A percentile compares a stretch with the other conserved stretches of the same genome.
Evolutionary conservation across 2,797 vertebrate genomes (phyloP).

Genomic region (Tokudaia tokunoshimensis): DNA sequence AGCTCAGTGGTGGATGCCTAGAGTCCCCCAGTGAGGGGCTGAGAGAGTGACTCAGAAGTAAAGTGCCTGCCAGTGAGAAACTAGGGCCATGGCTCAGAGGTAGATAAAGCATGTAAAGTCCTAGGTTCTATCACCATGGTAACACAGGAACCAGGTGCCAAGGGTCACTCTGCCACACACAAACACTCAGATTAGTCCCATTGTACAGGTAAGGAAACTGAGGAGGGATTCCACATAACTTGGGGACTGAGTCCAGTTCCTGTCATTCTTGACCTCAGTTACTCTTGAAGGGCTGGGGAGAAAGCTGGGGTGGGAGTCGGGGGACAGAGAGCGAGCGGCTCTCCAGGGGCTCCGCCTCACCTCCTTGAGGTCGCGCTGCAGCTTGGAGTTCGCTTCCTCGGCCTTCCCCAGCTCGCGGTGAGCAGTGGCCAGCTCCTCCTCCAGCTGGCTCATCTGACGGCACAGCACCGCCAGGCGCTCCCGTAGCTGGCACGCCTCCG

Average conservation of each 20-base stretch:
- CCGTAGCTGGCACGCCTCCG: slow-evolving; percentile 94
- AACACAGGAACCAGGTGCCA: neutral
- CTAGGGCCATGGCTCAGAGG: neutral
- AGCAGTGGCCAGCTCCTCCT: slow-evolving; percentile 94
- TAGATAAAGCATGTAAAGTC: neutral
- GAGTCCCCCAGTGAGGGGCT: neutral
- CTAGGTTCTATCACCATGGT: neutral
- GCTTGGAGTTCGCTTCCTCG: slow-evolving; percentile 94
- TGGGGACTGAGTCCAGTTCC: no score
- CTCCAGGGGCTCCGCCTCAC: slow-evolving; percentile 83
- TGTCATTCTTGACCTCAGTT: neutral
- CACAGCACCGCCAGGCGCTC: slow-evolving; percentile 94
- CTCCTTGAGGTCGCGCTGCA: slow-evolving; percentile 96
- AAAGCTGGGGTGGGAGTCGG: neutral
- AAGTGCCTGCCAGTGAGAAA: neutral
- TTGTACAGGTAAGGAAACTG: neutral
- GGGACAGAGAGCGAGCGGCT: neutral
- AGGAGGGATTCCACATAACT: neutral
- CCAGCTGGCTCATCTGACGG: slow-evolving; percentile 95
- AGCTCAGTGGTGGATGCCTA: neutral
- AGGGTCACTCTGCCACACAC: neutral
- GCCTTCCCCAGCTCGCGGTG: slow-evolving; percentile 94
- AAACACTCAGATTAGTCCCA: neutral
- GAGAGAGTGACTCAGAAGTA: neutral
- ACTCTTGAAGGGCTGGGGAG: neutral